phyloP scores from a whole-genome alignment of 2,888 invertebrate genomes.

The Heterodera filipjevi region DNA sequence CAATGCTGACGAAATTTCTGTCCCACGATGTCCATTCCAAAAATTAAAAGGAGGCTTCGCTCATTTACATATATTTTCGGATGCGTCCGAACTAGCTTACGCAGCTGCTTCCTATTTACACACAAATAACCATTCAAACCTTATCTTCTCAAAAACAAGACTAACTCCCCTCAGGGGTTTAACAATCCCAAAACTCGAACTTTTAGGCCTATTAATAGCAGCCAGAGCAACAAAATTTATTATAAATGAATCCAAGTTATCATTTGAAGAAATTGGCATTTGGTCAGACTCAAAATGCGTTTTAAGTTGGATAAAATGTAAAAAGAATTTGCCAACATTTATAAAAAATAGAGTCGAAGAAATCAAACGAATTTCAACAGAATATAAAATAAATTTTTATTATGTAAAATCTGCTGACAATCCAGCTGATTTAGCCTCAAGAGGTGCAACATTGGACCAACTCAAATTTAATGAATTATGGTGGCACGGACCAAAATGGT shows the following conservation, averaged over 20 bases:
- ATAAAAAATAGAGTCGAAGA: not conserved
- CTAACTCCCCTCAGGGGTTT: not conserved
- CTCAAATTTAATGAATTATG: not conserved
- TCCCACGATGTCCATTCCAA: not conserved
- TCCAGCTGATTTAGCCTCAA: not conserved
- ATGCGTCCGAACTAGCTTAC: not conserved
- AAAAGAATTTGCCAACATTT: not conserved
- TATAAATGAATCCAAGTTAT: not conserved
- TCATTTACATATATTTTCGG: not conserved
- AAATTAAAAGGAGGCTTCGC: too few relatives aligned
- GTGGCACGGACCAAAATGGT: not conserved
- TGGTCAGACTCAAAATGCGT: conserved; percentile 21
- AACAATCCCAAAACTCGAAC: conserved; percentile 17
- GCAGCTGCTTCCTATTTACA: not conserved
- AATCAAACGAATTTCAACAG: not conserved
- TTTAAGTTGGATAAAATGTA: not conserved
- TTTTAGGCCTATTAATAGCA: conserved; percentile 6
- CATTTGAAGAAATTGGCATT: not conserved
- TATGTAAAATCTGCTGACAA: not conserved
- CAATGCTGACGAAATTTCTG: not conserved
- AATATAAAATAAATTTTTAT: not conserved
- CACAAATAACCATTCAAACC: not conserved
- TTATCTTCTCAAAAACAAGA: not conserved
- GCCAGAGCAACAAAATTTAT: not conserved
- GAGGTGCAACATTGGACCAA: not conserved